Evolutionary conservation across 2,113 vertebrate genomes (phyloP), one percentile per base, ranked within the genome.

Genomic region (Osmerus eperlanus): DNA sequence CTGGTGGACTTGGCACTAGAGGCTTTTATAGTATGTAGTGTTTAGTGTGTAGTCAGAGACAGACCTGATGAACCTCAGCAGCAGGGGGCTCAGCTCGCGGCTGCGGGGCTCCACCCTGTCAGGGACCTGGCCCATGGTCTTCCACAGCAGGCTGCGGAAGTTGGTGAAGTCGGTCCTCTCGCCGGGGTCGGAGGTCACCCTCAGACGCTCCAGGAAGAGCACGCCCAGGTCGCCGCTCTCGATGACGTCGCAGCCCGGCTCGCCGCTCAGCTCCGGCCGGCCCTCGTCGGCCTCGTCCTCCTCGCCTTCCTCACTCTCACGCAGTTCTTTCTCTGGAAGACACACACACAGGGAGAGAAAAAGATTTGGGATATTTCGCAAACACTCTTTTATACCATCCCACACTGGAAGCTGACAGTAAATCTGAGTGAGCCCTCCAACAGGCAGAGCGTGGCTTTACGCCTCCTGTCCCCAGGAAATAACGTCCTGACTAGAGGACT

Each of bases 61-160:
- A 73, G 72, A 98, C 97, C 90, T 92, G 88, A 99, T 94, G 81
- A 99, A 99, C 63, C 95, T 89, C 72, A 99, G 89, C 71, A 99
- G 93, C 78, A 99, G 92, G 0, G 97, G 97, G 1, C 91, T 96
- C 71, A 99, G 95, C 21, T 99, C 94, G 52, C 96, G 91, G 0
- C 95, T 97, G 5, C 95, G 92, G 0, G 96, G 94, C 21, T 99
- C 97, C 65, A 99, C 94, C 67, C 95, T 84, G 19, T 97, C 96
- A 0, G 97, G 93, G 64, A 97, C 95, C 78, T 89, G 92, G 29
- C 89, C 86, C 92, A 99, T 93, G 73, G 95, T 91, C 64, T 88
- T 92, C 97, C 97, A 99, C 63, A 99, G 89, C 3, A 97, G 85
- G 79, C 92, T 90, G 4, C 97, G 94, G 78, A 97, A 98, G 89